Evolutionary conservation across 2,797 vertebrate genomes (phyloP).

Genomic region (Oreochromis mossambicus): DNA sequence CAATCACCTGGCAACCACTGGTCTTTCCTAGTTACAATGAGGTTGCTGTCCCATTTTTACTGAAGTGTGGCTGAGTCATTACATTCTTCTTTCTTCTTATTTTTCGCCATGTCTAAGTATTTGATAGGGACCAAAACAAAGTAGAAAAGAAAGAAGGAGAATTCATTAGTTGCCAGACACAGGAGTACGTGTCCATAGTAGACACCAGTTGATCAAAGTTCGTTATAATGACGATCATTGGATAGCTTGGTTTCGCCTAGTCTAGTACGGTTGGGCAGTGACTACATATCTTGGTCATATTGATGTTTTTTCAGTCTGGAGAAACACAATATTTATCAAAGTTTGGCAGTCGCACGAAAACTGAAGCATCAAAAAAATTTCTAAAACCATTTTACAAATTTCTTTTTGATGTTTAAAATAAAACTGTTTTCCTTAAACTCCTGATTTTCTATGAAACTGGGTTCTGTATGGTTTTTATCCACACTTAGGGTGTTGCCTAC

Average conservation of each 20-base stretch:
- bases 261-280: neutral
- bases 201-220: neutral
- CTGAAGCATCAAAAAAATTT: rapidly evolving
- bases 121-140: neutral
- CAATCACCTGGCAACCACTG: neutral
- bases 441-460: neutral
- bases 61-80: neutral
- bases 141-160: neutral
- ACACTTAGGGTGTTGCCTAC: neutral
- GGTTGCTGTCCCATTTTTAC: neutral
- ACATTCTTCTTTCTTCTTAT: neutral
- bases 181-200: neutral
- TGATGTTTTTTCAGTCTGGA: neutral
- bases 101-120: neutral
- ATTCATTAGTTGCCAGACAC: neutral
- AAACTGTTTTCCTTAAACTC: neutral
- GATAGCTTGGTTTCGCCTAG: neutral
- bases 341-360: neutral
- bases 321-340: neutral
- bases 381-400: neutral
- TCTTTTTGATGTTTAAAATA: neutral
- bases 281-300: neutral
- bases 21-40: neutral
- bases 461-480: neutral
- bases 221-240: neutral